Evolutionary conservation across 1,140 invertebrate species (phyloP).

Genomic region (Ceratosolen solmsi): DNA sequence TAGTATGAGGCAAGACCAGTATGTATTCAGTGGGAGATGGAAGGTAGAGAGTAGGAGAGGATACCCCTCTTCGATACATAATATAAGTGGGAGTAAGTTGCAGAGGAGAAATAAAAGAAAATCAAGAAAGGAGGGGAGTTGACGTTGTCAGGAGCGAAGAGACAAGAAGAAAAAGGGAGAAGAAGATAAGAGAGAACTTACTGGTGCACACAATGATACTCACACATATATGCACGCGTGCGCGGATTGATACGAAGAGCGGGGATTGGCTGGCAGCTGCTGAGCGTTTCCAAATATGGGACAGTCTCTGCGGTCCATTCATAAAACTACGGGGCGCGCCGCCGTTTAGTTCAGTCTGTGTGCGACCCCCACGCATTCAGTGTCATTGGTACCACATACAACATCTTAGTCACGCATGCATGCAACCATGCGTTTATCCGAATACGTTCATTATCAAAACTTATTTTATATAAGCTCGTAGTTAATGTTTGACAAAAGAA

Average conservation of each 20-base stretch:
- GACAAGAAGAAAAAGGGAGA: slow-evolving; percentile 42
- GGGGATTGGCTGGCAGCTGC: slow-evolving; percentile 73
- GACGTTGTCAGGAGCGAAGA: slow-evolving; percentile 46
- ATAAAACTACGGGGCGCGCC: slow-evolving; percentile 77
- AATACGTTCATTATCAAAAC: slow-evolving; percentile 44
- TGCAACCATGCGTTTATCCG: slow-evolving; percentile 55
- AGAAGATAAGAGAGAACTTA: slow-evolving; percentile 49
- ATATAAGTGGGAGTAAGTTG: slow-evolving; percentile 11
- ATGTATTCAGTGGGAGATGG: slow-evolving; percentile 33
- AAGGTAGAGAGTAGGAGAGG: background rate
- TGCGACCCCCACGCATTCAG: slow-evolving; percentile 72
- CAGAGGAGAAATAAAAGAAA: slow-evolving; percentile 38
- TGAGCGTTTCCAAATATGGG: slow-evolving; percentile 76
- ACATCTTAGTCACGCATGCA: slow-evolving; percentile 61
- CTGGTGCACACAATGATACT: slow-evolving; percentile 53
- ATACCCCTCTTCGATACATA: background rate
- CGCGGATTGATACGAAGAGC: slow-evolving; percentile 61
- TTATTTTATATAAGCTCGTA: slow-evolving; percentile 2
- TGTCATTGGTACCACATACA: slow-evolving; percentile 56
- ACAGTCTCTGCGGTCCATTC: slow-evolving; percentile 77
- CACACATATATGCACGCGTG: slow-evolving; percentile 65
- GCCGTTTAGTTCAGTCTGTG: slow-evolving; percentile 71
- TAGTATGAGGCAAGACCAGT: slow-evolving; percentile 37
- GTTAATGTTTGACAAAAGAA: background rate
- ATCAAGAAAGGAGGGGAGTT: slow-evolving; percentile 44